phyloP scores from a whole-genome alignment of 30 jellyfish, hydroid and myxozoan genomes.

The Nemopilema nomurai region DNA sequence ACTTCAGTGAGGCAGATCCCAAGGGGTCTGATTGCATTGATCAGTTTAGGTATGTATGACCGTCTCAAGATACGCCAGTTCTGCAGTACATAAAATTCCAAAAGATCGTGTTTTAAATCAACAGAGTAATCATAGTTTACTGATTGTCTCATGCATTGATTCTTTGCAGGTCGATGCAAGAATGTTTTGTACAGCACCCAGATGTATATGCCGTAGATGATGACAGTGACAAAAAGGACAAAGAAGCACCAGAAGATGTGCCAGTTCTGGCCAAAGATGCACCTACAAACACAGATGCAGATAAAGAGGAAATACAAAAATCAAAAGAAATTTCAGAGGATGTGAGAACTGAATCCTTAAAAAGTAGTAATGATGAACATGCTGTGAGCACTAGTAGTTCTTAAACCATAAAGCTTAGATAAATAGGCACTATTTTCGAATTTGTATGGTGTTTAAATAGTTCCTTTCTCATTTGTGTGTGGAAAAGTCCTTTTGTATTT shows the following conservation, averaged over 20 bases:
- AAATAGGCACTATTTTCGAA: not conserved
- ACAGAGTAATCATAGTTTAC: not conserved
- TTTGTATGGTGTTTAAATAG: not conserved
- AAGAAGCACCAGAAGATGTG: not conserved
- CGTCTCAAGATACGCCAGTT: no score
- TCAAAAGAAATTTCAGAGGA: not conserved
- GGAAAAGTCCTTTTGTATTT: no score
- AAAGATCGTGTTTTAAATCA: not conserved
- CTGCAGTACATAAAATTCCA: not conserved
- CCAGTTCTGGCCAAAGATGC: not conserved
- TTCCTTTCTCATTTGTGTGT: not conserved
- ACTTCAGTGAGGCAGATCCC: conserved; percentile 95
- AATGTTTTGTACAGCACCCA: conserved; percentile 86
- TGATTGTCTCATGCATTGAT: no score
- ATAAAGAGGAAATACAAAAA: not conserved
- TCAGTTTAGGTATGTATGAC: conserved; percentile 35
- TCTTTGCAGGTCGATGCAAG: conserved; percentile 82
- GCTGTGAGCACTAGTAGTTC: not conserved
- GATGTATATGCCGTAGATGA: conserved; percentile 78
- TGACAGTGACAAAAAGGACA: conserved; percentile 40
- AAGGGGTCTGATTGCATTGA: conserved; percentile 94
- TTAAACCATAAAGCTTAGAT: not conserved
- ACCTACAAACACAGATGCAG: not conserved
- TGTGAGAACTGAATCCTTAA: not conserved
- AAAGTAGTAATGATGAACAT: not conserved